Evolutionary conservation across 1,140 invertebrate genomes (phyloP), one percentile per base, ranked within the genome.

Genomic region (Bathynomus jamesi): DNA sequence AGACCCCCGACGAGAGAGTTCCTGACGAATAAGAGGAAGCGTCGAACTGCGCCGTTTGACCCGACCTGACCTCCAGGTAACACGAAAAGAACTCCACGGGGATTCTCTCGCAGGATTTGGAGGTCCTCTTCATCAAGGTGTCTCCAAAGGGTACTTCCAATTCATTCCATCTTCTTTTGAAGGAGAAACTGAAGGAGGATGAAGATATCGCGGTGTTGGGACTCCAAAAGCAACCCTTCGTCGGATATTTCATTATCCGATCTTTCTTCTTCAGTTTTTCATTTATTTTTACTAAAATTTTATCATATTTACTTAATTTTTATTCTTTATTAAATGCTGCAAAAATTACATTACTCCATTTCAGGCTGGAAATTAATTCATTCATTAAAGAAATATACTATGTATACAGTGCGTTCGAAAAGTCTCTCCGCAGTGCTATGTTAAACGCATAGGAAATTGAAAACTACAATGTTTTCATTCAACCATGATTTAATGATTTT

Each of bases 21-120:
- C 69, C 72, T 1, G 75, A 77, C 4, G 75, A 77, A 53, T 69
- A 77, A 13, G 75, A 77, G 46, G 75, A 67, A 25, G 69, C 66
- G 29, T 77, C 75, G 28, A 69, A 69, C 27, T 72, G 72, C 5
- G 62, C 64, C 17, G 63, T 28, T 62, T 67, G 70, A 7, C 75
- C 75, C 0, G 72, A 71, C 28, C 68, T 74, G 21, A 72, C 75
- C 61, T 77, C 75, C 62, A 77, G 29, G 61, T 74, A 77, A 28
- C 75, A 77, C 13, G 75, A 77, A 61, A 66, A 77, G 28, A 74
- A 64, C 21, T 71, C 75, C 25, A 71, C 68, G 11, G 75, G 75
- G 28, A 77, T 71, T n/a, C 71, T 67, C 3, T 71, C 30, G 30
- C 28, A 60, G 17, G 53, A 32, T 28, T 17, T n/a, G 21, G 40